These are phyloP conservation scores for Paraplagusia blochii DNA, from an alignment of 2,113 vertebrate genomes.

Conservation along the genomic window DNA sequence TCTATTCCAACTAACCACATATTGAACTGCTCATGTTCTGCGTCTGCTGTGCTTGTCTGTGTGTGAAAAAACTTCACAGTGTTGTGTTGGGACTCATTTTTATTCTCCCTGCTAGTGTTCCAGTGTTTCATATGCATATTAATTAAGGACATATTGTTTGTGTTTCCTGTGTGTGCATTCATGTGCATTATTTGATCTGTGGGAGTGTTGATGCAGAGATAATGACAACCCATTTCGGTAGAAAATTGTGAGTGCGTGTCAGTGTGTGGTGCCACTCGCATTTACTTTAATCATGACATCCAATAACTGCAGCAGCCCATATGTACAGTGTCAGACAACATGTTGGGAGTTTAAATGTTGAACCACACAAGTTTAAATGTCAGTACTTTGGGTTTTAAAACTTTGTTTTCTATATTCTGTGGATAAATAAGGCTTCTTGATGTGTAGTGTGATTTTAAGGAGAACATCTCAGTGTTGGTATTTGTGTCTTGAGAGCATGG, in stretches of 20 bases:
- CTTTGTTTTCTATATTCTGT: not conserved
- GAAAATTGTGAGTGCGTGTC: slow-evolving; percentile 16
- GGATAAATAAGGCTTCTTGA: too few species aligned
- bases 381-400: not conserved
- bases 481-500: not conserved
- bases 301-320: not conserved
- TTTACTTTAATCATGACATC: not conserved
- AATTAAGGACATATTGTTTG: slow-evolving; percentile 29
- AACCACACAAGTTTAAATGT: not conserved
- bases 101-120: not conserved
- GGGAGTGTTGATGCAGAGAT: slow-evolving; percentile 35
- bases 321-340: not conserved
- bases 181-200: slow-evolving; percentile 29
- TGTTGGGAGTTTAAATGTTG: not conserved
- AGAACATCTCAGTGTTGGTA: slow-evolving; percentile 42
- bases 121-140: slow-evolving; percentile 11
- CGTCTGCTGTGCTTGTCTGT: not conserved
- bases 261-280: not conserved
- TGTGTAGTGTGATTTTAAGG: not conserved
- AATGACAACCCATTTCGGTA: slow-evolving; percentile 21
- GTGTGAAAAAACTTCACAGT: not conserved
- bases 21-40: not conserved
- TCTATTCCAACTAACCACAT: not conserved
- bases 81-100: not conserved
- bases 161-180: slow-evolving; percentile 17